These are phyloP conservation scores for Neuroscelio doddi DNA, from an alignment of 2,888 invertebrate species.

Conservation along the genomic window DNA sequence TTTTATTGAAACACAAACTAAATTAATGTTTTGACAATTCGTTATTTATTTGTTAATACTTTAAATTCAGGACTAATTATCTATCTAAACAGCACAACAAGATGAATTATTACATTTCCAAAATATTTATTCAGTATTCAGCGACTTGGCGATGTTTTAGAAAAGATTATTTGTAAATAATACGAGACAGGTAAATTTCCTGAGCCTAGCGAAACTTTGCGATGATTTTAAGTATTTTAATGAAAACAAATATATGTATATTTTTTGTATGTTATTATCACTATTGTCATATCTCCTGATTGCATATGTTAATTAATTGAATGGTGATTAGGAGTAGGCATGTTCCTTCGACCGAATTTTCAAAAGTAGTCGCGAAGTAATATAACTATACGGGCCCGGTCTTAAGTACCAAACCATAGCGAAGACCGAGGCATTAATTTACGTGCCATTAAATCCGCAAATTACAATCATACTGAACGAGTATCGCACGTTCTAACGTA, in stretches of 20 bases:
- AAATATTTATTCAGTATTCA: too few relatives aligned
- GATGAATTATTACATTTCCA: constrained; percentile 22
- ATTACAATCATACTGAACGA: constrained; percentile 52
- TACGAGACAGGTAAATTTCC: constrained; percentile 7
- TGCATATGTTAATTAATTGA: neutral
- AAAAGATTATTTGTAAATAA: constrained; percentile 39
- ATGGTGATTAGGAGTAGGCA: constrained; percentile 15
- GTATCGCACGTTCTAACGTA: constrained; percentile 43
- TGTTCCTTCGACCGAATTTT: constrained; percentile 24
- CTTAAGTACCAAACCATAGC: constrained; percentile 41
- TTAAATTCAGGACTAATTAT: too few relatives aligned
- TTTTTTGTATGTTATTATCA: constrained; percentile 44
- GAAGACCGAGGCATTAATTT: constrained; percentile 58
- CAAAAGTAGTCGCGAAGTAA: constrained; percentile 28
- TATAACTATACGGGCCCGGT: constrained; percentile 20
- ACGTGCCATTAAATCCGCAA: constrained; percentile 68
- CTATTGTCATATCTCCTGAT: constrained; percentile 10
- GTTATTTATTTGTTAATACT: too few relatives aligned
- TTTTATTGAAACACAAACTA: too few relatives aligned
- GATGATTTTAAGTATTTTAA: constrained; percentile 25
- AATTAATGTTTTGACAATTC: too few relatives aligned
- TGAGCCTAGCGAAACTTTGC: neutral
- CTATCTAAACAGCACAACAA: neutral
- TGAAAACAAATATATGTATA: constrained; percentile 28
- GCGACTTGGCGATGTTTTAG: too few relatives aligned